Percentiles rank a stretch among this genome's conserved stretches.
Evolutionary conservation across 2,888 invertebrate species (phyloP).

Genomic region (Idaea aversata): DNA sequence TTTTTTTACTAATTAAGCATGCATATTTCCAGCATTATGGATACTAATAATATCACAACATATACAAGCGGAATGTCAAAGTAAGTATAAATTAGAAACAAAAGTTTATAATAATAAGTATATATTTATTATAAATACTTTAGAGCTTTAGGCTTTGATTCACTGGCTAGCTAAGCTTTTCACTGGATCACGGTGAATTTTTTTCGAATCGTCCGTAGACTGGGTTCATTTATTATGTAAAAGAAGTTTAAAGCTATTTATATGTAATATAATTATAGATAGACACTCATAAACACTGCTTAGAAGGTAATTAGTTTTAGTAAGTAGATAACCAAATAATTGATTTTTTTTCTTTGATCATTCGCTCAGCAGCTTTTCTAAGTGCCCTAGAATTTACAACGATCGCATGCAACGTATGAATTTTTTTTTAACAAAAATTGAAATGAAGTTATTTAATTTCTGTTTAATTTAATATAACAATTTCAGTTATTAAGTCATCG

Average conservation of each 20-base stretch:
- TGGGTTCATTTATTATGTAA: slow-evolving; percentile 38
- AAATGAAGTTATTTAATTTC: too few relatives aligned
- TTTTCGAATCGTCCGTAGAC: slow-evolving; percentile 49
- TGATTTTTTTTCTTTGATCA: too few relatives aligned
- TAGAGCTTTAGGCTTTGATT: slow-evolving; percentile 51
- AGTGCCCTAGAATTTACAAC: too few relatives aligned
- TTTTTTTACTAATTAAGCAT: slow-evolving; percentile 75
- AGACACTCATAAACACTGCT: too few relatives aligned
- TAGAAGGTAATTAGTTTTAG: too few relatives aligned
- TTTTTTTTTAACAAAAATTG: too few relatives aligned
- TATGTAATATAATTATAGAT: background rate
- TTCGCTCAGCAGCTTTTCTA: too few relatives aligned
- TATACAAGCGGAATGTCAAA: slow-evolving; percentile 79
- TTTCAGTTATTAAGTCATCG: background rate
- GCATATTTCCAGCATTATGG: slow-evolving; percentile 79
- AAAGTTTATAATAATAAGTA: slow-evolving; percentile 22
- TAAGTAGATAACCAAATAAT: too few relatives aligned
- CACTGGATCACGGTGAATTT: slow-evolving; percentile 19
- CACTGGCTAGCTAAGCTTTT: slow-evolving; percentile 29
- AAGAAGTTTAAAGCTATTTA: background rate
- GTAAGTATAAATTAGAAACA: slow-evolving; percentile 62
- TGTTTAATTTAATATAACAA: background rate
- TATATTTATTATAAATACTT: slow-evolving; percentile 18
- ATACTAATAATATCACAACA: slow-evolving; percentile 75
- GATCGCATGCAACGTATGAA: too few relatives aligned